A percentile compares a stretch with the other conserved stretches of the same genome.
These are phyloP conservation scores for Chionodraco myersi DNA, from an alignment of 2,113 vertebrate genomes.

Conservation along the genomic window DNA sequence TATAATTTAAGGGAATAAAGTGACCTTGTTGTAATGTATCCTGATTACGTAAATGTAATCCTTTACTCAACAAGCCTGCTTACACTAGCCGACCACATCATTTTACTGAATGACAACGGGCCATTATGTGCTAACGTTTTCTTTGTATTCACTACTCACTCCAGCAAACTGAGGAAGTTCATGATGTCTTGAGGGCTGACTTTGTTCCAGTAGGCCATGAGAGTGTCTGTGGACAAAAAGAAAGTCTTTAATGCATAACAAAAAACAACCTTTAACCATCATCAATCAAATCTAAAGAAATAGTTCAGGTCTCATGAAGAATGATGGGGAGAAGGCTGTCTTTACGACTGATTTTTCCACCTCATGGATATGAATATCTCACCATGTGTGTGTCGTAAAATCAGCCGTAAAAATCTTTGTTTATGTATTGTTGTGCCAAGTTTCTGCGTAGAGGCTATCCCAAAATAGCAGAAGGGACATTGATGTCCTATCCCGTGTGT, in stretches of 20 bases:
- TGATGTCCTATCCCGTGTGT: not conserved
- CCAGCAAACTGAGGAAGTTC: constrained; percentile 92
- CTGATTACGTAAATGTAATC: too few relatives aligned
- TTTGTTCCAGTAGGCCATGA: constrained; percentile 95
- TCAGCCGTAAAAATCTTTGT: not conserved
- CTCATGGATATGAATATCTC: too few relatives aligned
- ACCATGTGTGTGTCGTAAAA: too few relatives aligned
- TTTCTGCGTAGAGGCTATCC: not conserved
- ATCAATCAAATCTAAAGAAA: not conserved
- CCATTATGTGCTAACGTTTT: not conserved
- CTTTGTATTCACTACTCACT: constrained; percentile 86
- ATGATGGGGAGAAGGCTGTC: too few relatives aligned
- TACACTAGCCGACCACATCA: too few relatives aligned
- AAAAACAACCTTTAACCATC: not conserved
- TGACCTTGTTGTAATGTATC: too few relatives aligned
- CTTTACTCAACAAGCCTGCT: too few relatives aligned
- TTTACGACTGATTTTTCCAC: too few relatives aligned
- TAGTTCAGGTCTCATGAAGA: not conserved
- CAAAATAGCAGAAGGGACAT: not conserved
- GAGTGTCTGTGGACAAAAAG: constrained; percentile 84
- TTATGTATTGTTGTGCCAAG: not conserved
- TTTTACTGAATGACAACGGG: not conserved
- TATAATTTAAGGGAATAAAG: too few relatives aligned
- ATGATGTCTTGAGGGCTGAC: constrained; percentile 91
- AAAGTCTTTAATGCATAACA: not conserved